phyloP scores from a whole-genome alignment of 1,140 invertebrate species.

The Magallana ariakensis region DNA sequence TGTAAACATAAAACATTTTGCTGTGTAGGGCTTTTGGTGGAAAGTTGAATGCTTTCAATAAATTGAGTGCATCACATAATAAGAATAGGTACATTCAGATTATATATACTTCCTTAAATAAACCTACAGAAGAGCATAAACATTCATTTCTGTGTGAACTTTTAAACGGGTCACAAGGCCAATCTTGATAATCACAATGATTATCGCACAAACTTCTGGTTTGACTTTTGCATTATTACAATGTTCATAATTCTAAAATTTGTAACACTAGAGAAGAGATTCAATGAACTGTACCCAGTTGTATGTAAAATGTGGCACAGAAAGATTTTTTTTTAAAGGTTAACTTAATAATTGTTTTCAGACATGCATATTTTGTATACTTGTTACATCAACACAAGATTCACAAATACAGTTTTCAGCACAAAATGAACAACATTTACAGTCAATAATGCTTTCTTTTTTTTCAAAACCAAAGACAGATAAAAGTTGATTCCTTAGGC shows the following conservation, averaged over 20 bases:
- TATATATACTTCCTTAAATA: too few relatives aligned
- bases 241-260: not conserved
- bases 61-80: too few relatives aligned
- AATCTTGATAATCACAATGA: too few relatives aligned
- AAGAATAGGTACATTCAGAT: too few relatives aligned
- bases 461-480: slow-evolving; percentile 45
- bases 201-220: too few relatives aligned
- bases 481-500: slow-evolving; percentile 27
- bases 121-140: too few relatives aligned
- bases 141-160: too few relatives aligned
- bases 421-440: slow-evolving; percentile 44
- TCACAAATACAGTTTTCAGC: slow-evolving; percentile 34
- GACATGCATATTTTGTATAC: slow-evolving; percentile 13
- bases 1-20: too few relatives aligned
- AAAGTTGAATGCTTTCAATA: too few relatives aligned
- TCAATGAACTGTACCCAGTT: slow-evolving; percentile 40
- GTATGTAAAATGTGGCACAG: slow-evolving; percentile 46
- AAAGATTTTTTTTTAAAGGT: not conserved
- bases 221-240: too few relatives aligned
- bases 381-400: slow-evolving; percentile 25
- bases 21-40: too few relatives aligned
- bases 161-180: too few relatives aligned
- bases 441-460: slow-evolving; percentile 2
- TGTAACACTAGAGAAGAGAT: slow-evolving; percentile 35
- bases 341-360: not conserved